Conservation (phyloP, 2,113 vertebrate genomes). For the Thunnus thynnus region DNA sequence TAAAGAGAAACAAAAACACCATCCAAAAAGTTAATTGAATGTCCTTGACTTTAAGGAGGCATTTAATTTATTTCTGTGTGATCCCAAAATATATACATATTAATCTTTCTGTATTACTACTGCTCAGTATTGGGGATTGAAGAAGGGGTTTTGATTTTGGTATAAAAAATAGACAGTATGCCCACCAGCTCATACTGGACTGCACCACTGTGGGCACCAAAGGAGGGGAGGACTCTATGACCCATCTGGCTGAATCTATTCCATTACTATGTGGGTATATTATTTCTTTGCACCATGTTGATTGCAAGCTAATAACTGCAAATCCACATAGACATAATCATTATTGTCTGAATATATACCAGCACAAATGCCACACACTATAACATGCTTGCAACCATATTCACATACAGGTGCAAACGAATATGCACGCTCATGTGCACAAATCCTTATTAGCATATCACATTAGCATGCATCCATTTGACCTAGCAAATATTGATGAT, state of each 20-base stretch:
- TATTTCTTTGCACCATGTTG: constrained; percentile 12
- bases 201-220: constrained; percentile 11
- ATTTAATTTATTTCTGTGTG: too few species aligned
- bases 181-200: not conserved
- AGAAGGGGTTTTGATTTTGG: not conserved
- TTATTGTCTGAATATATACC: constrained; percentile 40
- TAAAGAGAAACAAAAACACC: not conserved
- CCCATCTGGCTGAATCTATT: constrained; percentile 35
- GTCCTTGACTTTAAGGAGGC: too few species aligned
- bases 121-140: not conserved
- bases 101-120: too few species aligned
- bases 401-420: constrained; percentile 17
- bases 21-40: not conserved
- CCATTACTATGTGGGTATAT: not conserved
- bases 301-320: constrained; percentile 13
- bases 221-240: constrained; percentile 7
- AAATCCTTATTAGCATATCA: constrained; percentile 35
- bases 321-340: constrained; percentile 15
- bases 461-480: constrained; percentile 51
- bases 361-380: constrained; percentile 26
- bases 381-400: not conserved
- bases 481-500: constrained; percentile 64
- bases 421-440: constrained; percentile 29
- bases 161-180: constrained; percentile 14
- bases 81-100: too few species aligned